These are phyloP conservation scores for Acromyrmex echinatior DNA, from an alignment of 1,140 invertebrate genomes.

Conservation along the genomic window DNA sequence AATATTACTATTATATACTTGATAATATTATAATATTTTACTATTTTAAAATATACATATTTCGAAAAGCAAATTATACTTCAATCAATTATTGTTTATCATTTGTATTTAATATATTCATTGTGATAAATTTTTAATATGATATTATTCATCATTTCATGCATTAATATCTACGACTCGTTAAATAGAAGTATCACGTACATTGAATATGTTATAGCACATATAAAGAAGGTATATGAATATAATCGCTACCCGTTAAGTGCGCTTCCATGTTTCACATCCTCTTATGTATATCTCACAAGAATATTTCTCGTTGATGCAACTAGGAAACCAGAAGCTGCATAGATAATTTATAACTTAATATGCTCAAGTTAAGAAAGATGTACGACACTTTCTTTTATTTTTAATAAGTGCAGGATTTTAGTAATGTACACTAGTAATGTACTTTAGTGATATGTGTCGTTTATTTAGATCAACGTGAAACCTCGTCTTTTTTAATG, in stretches of 20 bases:
- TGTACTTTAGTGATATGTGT: slow-evolving; percentile 12
- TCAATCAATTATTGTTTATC: neutral
- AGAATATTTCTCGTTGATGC: slow-evolving; percentile 60
- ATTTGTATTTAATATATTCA: neutral
- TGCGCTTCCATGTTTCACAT: slow-evolving; percentile 71
- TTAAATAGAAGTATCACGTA: slow-evolving; percentile 21
- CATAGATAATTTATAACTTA: slow-evolving; percentile 68
- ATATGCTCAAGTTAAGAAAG: slow-evolving; percentile 57
- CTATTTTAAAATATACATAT: neutral
- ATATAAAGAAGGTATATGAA: slow-evolving; percentile 49
- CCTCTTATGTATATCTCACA: slow-evolving; percentile 62
- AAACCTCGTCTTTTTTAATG: slow-evolving; percentile 21
- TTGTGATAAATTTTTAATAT: neutral
- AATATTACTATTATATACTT: neutral
- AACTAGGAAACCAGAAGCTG: slow-evolving; percentile 45
- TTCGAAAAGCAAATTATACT: neutral
- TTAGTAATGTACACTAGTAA: slow-evolving; percentile 39
- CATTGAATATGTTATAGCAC: slow-evolving; percentile 2
- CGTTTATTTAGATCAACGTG: slow-evolving; percentile 34
- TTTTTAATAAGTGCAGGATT: slow-evolving; percentile 29
- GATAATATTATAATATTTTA: neutral
- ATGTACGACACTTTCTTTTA: slow-evolving; percentile 37
- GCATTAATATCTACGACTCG: neutral
- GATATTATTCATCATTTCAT: neutral
- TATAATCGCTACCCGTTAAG: slow-evolving; percentile 67